Evolutionary conservation across 2,797 vertebrate genomes (phyloP).

Genomic region (Neopelma chrysocephalum): DNA sequence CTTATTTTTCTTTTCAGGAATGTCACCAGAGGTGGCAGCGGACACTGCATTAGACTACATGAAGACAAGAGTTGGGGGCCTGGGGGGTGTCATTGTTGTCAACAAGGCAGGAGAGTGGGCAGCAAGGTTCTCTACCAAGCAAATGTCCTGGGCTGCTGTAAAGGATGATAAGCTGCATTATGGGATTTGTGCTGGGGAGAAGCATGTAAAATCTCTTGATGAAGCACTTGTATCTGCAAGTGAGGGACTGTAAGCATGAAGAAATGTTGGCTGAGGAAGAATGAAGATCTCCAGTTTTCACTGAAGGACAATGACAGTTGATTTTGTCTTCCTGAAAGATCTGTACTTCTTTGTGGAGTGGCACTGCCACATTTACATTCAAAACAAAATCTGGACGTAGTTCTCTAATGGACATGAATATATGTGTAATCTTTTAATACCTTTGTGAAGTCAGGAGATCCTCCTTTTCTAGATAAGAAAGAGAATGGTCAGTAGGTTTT

Average conservation of each 20-base stretch:
- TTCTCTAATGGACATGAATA: neutral
- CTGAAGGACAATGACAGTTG: neutral
- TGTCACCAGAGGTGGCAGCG: slow-evolving; percentile 82
- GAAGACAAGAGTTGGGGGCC: slow-evolving; percentile 82
- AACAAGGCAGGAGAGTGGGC: slow-evolving; percentile 86
- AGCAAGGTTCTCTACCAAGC: slow-evolving; percentile 83
- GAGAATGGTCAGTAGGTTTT: neutral
- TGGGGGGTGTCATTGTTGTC: slow-evolving; percentile 87
- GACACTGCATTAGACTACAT: slow-evolving; percentile 83
- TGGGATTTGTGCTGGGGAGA: slow-evolving; percentile 79
- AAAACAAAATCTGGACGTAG: neutral
- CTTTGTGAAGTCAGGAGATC: neutral
- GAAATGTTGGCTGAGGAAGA: neutral
- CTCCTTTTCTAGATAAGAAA: neutral
- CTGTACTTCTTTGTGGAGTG: neutral
- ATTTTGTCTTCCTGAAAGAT: neutral
- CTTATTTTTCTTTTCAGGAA: slow-evolving; percentile 77
- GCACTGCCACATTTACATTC: neutral
- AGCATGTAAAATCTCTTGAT: neutral
- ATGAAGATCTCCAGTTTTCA: neutral
- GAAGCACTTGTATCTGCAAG: slow-evolving; percentile 22
- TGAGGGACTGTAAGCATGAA: neutral
- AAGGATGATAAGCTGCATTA: slow-evolving; percentile 81
- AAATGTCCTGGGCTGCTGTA: slow-evolving; percentile 91
- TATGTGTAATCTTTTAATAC: neutral